Evolutionary conservation across 2,888 invertebrate genomes (phyloP), one percentile per base, ranked within the genome.

Genomic region (Acleris cristana): DNA sequence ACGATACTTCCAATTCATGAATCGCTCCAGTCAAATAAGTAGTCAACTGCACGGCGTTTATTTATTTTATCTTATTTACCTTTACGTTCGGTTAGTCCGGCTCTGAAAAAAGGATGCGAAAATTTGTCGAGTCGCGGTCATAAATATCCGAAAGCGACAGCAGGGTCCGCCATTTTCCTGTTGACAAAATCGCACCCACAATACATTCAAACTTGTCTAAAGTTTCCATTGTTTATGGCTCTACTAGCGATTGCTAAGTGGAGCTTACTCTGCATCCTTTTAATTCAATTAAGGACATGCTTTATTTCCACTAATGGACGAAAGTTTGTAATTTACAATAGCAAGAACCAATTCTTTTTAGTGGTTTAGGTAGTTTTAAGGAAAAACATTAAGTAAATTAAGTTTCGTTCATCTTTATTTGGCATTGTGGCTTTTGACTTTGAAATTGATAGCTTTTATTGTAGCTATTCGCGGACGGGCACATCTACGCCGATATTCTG

Each of bases 141-240:
- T 91, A 91, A 91, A 91, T 91, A 88, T 86, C 79, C 80, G 73
- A 82, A 84, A 82, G 83, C 83, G 90, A 90, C 90, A 81, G 84
- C 80, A 78, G 79, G 88, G 83, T 83, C 86, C 91, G 89, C 91
- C 90, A 89, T 91, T 91, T 90, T 89, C 88, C 88, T 91, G 91
- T 91, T 90, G 90, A 91, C 91, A 90, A 88, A 90, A 89, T 87
- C 88, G 85, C 84, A 81, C 85, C 86, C 86, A 82, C 87, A 87
- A 89, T 87, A 90, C 87, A 88, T 90, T 86, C 83, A 82, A 88
- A 90, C 86, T 90, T 88, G 86, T 87, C 86, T 83, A 86, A 89
- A 90, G 87, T 89, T 90, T 85, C 73, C 82, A 86, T 90, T 90
- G 89, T 89, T 89, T 89, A 87, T 85, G 72, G 80, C 80, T 77